Percentiles rank a stretch among this genome's conserved stretches.
These are phyloP conservation scores for Halcyon malimbica DNA, from an alignment of 2,113 vertebrate genomes.

Conservation along the genomic window DNA sequence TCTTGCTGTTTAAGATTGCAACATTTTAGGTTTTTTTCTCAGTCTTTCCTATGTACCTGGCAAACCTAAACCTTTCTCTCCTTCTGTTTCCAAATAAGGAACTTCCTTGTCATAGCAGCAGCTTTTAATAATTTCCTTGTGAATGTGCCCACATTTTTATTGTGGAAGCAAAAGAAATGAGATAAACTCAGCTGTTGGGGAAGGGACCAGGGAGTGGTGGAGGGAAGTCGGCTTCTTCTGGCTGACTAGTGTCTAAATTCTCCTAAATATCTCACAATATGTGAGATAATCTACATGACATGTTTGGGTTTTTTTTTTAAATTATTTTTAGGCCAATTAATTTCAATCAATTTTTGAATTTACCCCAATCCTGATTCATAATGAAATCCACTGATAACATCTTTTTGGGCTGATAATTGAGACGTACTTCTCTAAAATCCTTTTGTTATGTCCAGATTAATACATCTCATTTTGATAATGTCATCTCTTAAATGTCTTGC, in stretches of 20 bases:
- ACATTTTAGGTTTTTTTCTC: not conserved
- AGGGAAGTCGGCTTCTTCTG: not conserved
- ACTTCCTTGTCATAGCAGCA: not conserved
- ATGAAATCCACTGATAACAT: not conserved
- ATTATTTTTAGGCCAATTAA: not conserved
- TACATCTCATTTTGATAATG: not conserved
- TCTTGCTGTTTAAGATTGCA: not conserved
- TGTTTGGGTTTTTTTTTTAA: not conserved
- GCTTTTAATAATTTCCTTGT: not conserved
- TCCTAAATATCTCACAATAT: not conserved
- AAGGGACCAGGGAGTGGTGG: not conserved
- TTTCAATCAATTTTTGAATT: not conserved
- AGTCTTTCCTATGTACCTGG: not conserved
- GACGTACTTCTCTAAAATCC: not conserved
- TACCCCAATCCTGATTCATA: not conserved
- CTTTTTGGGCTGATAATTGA: not conserved
- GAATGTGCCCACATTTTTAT: not conserved
- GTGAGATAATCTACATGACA: not conserved
- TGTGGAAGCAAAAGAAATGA: not conserved
- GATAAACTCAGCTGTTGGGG: not conserved
- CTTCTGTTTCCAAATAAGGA: not conserved
- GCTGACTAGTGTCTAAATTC: not conserved
- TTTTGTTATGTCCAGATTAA: not conserved
- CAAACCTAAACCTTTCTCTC: not conserved
- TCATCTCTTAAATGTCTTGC: not conserved